Evolutionary conservation across 2,797 vertebrate species (phyloP).

Genomic region (Yasuhikotakia modesta): DNA sequence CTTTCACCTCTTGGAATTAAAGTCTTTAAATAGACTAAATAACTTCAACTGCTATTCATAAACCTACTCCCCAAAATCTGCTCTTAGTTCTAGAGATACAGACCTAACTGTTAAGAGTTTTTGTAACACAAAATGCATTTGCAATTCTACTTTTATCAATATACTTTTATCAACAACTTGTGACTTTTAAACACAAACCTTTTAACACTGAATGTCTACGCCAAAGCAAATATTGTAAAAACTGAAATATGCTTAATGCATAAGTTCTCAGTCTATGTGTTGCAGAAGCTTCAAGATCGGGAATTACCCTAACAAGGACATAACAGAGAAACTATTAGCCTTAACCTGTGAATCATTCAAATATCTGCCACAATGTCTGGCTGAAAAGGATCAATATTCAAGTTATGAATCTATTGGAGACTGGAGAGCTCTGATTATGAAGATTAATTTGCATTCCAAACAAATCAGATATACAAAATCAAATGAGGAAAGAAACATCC

Average conservation of each 20-base stretch:
- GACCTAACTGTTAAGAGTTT: not conserved
- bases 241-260: too few relatives aligned
- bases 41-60: not conserved
- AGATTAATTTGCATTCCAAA: not conserved
- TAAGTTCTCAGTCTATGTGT: too few relatives aligned
- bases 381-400: slow-evolving; percentile 1
- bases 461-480: too few relatives aligned
- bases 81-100: not conserved
- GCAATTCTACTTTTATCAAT: too few relatives aligned
- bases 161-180: too few relatives aligned
- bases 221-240: too few relatives aligned
- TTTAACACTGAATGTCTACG: too few relatives aligned
- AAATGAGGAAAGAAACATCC: too few relatives aligned
- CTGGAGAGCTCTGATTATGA: not conserved
- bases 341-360: slow-evolving; percentile 8
- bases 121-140: too few relatives aligned
- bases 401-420: not conserved
- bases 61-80: not conserved
- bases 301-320: slow-evolving; percentile 35
- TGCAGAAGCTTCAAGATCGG: not conserved
- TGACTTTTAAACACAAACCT: too few relatives aligned
- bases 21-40: not conserved
- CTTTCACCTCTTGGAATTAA: not conserved
- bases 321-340: slow-evolving; percentile 29
- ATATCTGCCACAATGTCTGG: not conserved